These are phyloP conservation scores for Mythimna loreyi DNA, from an alignment of 2,888 invertebrate species.

Conservation along the genomic window DNA sequence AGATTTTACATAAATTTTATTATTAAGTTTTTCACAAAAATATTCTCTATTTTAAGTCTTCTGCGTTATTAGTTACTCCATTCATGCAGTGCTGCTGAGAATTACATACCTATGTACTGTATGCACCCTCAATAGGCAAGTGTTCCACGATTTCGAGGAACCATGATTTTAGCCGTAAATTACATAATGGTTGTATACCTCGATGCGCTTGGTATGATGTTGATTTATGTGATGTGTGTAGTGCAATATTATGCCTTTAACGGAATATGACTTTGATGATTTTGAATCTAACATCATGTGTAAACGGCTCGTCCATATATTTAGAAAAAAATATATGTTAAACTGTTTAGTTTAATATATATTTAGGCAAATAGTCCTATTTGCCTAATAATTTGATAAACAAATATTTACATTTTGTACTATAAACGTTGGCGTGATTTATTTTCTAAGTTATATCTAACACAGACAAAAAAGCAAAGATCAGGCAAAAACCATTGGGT, in stretches of 20 bases:
- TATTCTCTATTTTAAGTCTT: background rate
- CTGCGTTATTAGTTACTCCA: slow-evolving; percentile 19
- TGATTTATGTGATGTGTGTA: slow-evolving; percentile 6
- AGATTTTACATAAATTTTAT: background rate
- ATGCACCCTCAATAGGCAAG: slow-evolving; percentile 10
- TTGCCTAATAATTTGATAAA: too few species aligned
- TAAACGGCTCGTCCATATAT: too few species aligned
- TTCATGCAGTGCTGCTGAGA: slow-evolving; percentile 14
- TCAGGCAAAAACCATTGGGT: too few species aligned
- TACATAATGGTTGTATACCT: slow-evolving; percentile 19
- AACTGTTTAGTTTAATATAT: too few species aligned
- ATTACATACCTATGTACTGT: slow-evolving; percentile 10
- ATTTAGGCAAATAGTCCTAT: too few species aligned
- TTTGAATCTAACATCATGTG: too few species aligned
- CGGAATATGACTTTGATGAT: too few species aligned
- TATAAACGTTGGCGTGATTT: too few species aligned
- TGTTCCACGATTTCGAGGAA: slow-evolving; percentile 30
- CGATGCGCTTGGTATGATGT: slow-evolving; percentile 13
- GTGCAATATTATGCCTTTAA: background rate
- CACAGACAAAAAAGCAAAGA: too few species aligned
- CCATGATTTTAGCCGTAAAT: slow-evolving; percentile 38
- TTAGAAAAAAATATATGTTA: too few species aligned
- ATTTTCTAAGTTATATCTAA: too few species aligned
- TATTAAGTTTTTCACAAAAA: background rate
- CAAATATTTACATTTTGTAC: too few species aligned